Evolutionary conservation across 2,113 vertebrate genomes (phyloP).

Genomic region (Hydrochoerus hydrochaeris): DNA sequence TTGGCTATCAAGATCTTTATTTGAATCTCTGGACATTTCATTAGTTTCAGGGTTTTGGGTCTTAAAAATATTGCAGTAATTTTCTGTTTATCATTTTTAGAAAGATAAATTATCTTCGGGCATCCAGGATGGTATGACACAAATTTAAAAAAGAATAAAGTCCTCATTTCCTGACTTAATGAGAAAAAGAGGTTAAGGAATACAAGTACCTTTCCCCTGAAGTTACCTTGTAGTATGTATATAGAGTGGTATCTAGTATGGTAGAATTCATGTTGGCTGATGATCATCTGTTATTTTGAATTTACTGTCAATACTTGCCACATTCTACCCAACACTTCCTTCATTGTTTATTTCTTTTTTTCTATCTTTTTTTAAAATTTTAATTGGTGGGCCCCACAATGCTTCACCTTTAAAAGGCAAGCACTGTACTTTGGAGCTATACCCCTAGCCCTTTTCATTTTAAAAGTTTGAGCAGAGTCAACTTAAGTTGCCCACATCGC

Average conservation of each 20-base stretch:
- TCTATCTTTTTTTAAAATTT: background rate
- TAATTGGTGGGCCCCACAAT: too few species aligned
- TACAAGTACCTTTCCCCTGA: background rate
- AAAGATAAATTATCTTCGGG: background rate
- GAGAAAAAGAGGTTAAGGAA: background rate
- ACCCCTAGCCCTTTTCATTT: background rate
- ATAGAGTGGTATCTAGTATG: background rate
- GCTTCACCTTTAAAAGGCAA: background rate
- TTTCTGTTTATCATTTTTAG: background rate
- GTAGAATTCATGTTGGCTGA: background rate
- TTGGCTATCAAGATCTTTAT: background rate
- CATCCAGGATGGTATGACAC: background rate
- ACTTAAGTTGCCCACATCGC: background rate
- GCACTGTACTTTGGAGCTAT: background rate
- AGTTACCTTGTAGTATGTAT: background rate
- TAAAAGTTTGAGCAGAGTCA: background rate
- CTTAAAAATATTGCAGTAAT: background rate
- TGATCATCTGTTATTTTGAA: background rate
- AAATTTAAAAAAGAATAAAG: background rate
- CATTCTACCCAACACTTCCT: background rate
- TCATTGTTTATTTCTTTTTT: background rate
- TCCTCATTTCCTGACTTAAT: background rate
- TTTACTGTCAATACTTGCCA: background rate
- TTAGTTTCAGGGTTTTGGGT: background rate
- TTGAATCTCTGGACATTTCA: background rate